Evolutionary conservation across 2,113 vertebrate genomes (phyloP).

Genomic region (Actinemys pallida): DNA sequence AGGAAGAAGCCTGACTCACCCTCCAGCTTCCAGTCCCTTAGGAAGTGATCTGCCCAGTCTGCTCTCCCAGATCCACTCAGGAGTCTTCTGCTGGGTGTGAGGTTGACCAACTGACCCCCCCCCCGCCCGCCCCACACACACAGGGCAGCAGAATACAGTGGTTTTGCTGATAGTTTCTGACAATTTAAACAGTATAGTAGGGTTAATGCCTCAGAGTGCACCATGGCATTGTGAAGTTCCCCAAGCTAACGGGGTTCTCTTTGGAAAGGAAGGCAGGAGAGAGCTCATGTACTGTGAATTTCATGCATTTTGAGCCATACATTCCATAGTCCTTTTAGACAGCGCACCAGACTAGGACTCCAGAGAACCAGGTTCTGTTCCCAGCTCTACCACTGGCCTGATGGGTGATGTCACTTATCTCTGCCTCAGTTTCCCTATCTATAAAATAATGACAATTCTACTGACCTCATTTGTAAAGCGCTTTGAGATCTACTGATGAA

Average conservation of each 20-base stretch:
- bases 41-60: too few relatives aligned
- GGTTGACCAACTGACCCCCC: too few relatives aligned
- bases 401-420: neutral
- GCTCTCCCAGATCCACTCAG: too few relatives aligned
- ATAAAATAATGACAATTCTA: too few relatives aligned
- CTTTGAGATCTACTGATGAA: too few relatives aligned
- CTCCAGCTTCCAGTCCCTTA: too few relatives aligned
- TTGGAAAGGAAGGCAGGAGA: neutral
- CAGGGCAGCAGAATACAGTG: too few relatives aligned
- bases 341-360: neutral
- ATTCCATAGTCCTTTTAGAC: neutral
- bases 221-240: neutral
- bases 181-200: neutral
- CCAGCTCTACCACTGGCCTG: neutral
- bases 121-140: too few relatives aligned
- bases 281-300: neutral
- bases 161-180: neutral
- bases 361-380: neutral
- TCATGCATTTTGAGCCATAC: neutral
- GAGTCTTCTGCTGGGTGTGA: too few relatives aligned
- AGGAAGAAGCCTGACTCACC: too few relatives aligned
- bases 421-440: neutral
- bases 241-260: neutral
- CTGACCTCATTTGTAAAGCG: too few relatives aligned
- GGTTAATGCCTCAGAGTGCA: neutral